Conservation (phyloP, 1,140 invertebrate species). For the Hydropsyche tenuis region DNA sequence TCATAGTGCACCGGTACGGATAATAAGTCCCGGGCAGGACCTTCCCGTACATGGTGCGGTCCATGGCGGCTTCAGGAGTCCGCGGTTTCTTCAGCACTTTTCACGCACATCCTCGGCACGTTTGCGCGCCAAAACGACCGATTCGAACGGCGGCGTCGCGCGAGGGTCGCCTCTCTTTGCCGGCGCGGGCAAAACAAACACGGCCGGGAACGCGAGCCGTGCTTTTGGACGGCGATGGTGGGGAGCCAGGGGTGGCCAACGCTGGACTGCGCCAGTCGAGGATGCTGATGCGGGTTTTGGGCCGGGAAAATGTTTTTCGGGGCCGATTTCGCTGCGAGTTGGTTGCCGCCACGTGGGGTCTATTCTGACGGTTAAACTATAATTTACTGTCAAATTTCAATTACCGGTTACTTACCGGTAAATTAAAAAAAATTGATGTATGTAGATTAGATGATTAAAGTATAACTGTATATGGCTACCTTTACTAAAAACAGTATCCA, state of each 20-base stretch:
- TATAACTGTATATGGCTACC: too few species aligned
- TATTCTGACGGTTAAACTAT: too few species aligned
- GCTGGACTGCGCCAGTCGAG: conserved; percentile 28
- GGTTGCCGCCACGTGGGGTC: too few species aligned
- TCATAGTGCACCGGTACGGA: conserved; percentile 79
- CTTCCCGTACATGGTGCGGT: conserved; percentile 86
- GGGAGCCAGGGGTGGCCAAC: conserved; percentile 46
- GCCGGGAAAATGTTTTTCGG: background rate
- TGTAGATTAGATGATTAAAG: too few species aligned
- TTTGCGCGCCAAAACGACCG: too few species aligned
- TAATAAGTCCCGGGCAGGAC: conserved; percentile 78
- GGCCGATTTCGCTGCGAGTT: too few species aligned
- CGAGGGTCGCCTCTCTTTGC: conserved; percentile 52
- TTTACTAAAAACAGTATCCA: too few species aligned
- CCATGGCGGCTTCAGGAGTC: conserved; percentile 68
- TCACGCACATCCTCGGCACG: too few species aligned
- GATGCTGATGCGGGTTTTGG: background rate
- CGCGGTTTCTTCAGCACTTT: too few species aligned
- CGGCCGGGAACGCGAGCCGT: conserved; percentile 51
- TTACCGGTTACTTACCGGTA: too few species aligned
- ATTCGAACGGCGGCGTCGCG: background rate
- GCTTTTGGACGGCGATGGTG: background rate
- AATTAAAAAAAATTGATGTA: too few species aligned
- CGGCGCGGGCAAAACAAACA: conserved; percentile 58
- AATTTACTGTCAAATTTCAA: too few species aligned